phyloP scores from a whole-genome alignment of 2,888 invertebrate species.

The Unio pictorum region DNA sequence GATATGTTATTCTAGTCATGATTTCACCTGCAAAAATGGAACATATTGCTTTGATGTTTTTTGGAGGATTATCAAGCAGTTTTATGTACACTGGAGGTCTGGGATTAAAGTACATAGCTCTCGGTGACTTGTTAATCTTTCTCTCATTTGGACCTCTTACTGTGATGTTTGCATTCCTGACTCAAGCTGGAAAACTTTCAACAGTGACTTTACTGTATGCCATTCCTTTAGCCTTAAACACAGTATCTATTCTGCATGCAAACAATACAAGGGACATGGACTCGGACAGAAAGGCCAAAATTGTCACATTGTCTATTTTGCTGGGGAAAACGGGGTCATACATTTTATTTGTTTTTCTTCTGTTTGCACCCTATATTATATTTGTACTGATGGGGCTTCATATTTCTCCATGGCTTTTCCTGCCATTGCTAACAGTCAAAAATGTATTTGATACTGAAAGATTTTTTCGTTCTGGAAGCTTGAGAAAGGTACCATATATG shows the following conservation, averaged over 20 bases:
- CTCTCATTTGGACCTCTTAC: conserved; percentile 95
- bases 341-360: conserved; percentile 88
- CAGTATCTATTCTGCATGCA: conserved; percentile 94
- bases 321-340: conserved; percentile 93
- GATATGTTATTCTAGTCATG: conserved; percentile 83
- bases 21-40: conserved; percentile 94
- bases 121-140: conserved; percentile 92
- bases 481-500: conserved; percentile 87
- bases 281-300: conserved; percentile 89
- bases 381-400: conserved; percentile 89
- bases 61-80: conserved; percentile 94
- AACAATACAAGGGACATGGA: conserved; percentile 95
- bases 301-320: conserved; percentile 94
- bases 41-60: conserved; percentile 93
- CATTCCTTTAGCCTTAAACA: conserved; percentile 92
- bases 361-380: conserved; percentile 86
- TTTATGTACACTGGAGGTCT: conserved; percentile 98
- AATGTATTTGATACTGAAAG: conserved; percentile 92
- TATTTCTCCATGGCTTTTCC: conserved; percentile 88
- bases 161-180: conserved; percentile 92
- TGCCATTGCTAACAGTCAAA: conserved; percentile 89
- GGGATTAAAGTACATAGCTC: conserved; percentile 94
- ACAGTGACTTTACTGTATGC: conserved; percentile 94
- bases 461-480: conserved; percentile 85
- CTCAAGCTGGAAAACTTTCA: conserved; percentile 90